Percentiles rank a stretch among this genome's conserved stretches.
Evolutionary conservation across 2,888 invertebrate genomes (phyloP).

Genomic region (Chouioia cunea): DNA sequence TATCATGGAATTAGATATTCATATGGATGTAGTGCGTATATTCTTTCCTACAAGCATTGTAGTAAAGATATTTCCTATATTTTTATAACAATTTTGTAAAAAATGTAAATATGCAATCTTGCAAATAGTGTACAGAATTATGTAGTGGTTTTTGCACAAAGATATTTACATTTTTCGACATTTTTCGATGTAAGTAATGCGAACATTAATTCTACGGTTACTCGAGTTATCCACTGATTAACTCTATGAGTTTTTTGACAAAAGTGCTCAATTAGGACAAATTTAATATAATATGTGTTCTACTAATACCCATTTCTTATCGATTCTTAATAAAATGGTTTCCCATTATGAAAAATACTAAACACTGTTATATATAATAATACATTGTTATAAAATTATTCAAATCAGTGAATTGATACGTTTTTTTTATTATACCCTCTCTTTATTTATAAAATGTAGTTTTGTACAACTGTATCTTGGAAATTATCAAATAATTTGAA

Average conservation of each 20-base stretch:
- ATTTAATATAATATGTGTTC: slow-evolving; percentile 16
- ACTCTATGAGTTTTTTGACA: slow-evolving; percentile 26
- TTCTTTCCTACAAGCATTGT: slow-evolving; percentile 48
- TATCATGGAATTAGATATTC: slow-evolving; percentile 28
- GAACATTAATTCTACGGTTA: too few species aligned
- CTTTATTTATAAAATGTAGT: not conserved
- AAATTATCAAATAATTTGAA: too few species aligned
- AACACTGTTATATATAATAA: slow-evolving; percentile 55
- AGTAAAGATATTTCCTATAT: slow-evolving; percentile 56
- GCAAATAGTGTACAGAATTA: slow-evolving; percentile 65
- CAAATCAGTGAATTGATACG: slow-evolving; percentile 40
- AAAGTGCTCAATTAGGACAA: slow-evolving; percentile 16
- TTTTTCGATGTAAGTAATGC: slow-evolving; percentile 52
- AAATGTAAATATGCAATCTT: slow-evolving; percentile 54
- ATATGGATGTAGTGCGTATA: slow-evolving; percentile 22
- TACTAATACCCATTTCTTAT: slow-evolving; percentile 32
- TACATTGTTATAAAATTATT: slow-evolving; percentile 54
- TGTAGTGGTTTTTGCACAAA: slow-evolving; percentile 60
- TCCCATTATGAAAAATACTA: slow-evolving; percentile 42
- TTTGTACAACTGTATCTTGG: not conserved
- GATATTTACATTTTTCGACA: slow-evolving; percentile 63
- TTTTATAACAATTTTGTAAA: slow-evolving; percentile 58
- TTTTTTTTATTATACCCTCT: not conserved
- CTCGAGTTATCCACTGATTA: too few species aligned
- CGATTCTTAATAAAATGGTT: slow-evolving; percentile 19